Percentiles rank a stretch among this genome's conserved stretches.
phyloP scores from a whole-genome alignment of 2,113 vertebrate species.

The Tragulus kanchil region DNA sequence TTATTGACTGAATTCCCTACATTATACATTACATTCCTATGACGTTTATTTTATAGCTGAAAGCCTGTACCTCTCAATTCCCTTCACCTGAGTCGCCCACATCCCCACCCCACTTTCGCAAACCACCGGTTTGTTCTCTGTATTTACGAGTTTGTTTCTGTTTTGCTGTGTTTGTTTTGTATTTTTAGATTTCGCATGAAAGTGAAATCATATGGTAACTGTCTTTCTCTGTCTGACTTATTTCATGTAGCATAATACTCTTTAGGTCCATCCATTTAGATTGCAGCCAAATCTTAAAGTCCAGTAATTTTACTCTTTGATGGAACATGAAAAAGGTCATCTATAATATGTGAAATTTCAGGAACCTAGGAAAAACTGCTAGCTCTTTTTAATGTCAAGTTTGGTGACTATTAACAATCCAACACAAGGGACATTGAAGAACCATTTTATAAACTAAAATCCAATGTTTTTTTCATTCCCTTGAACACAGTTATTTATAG shows the following conservation, averaged over 20 bases:
- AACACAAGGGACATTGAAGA: background rate
- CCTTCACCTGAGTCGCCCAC: background rate
- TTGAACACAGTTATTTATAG: conserved; percentile 23
- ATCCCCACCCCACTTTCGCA: background rate
- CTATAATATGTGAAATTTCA: background rate
- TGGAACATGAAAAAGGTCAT: conserved; percentile 37
- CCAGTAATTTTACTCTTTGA: conserved; percentile 25
- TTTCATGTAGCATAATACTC: background rate
- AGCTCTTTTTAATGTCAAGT: conserved; percentile 24
- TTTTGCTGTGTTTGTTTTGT: background rate
- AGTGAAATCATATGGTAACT: background rate
- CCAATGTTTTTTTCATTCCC: background rate
- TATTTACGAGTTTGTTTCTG: background rate
- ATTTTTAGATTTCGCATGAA: background rate
- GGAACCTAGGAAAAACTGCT: background rate
- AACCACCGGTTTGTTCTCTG: background rate
- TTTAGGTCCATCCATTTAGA: background rate
- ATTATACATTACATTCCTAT: background rate
- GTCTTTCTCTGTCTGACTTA: background rate
- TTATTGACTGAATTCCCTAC: background rate
- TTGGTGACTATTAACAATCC: conserved; percentile 12
- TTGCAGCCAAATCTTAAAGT: conserved; percentile 8
- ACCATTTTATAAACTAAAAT: conserved; percentile 40
- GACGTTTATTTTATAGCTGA: background rate
- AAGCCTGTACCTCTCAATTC: background rate